phyloP scores from a whole-genome alignment of 2,113 vertebrate species.

The Indicator maculatus region DNA sequence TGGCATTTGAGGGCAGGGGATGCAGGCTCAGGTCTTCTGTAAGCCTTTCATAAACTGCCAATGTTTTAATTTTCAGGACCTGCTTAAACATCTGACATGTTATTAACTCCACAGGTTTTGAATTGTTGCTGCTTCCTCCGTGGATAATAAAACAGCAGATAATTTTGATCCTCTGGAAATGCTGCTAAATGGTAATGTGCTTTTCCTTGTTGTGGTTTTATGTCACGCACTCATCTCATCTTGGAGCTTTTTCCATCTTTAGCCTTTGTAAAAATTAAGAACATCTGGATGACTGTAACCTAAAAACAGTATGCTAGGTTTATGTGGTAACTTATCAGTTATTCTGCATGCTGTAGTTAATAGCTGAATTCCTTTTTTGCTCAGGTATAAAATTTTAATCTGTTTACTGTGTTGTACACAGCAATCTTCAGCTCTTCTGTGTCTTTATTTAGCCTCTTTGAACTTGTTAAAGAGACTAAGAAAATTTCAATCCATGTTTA shows the following conservation, averaged over 20 bases:
- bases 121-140: slow-evolving; percentile 51
- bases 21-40: slow-evolving; percentile 23
- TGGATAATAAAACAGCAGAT: slow-evolving; percentile 34
- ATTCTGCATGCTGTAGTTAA: slow-evolving; percentile 61
- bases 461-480: slow-evolving; percentile 52
- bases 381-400: slow-evolving; percentile 50
- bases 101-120: slow-evolving; percentile 56
- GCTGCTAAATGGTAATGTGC: slow-evolving; percentile 24
- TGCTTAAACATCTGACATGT: slow-evolving; percentile 17
- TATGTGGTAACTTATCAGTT: slow-evolving; percentile 28
- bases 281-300: slow-evolving; percentile 25
- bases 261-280: slow-evolving; percentile 44
- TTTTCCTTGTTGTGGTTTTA: slow-evolving; percentile 43
- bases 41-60: slow-evolving; percentile 35
- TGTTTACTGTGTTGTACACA: slow-evolving; percentile 52
- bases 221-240: neutral
- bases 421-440: slow-evolving; percentile 40
- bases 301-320: slow-evolving; percentile 28
- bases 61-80: slow-evolving; percentile 55
- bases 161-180: slow-evolving; percentile 47
- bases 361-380: slow-evolving; percentile 52
- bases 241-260: slow-evolving; percentile 35
- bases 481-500: slow-evolving; percentile 29
- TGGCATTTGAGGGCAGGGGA: slow-evolving; percentile 8
- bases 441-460: slow-evolving; percentile 38